phyloP scores from a whole-genome alignment of 2,797 vertebrate species.

The Alca torda region DNA sequence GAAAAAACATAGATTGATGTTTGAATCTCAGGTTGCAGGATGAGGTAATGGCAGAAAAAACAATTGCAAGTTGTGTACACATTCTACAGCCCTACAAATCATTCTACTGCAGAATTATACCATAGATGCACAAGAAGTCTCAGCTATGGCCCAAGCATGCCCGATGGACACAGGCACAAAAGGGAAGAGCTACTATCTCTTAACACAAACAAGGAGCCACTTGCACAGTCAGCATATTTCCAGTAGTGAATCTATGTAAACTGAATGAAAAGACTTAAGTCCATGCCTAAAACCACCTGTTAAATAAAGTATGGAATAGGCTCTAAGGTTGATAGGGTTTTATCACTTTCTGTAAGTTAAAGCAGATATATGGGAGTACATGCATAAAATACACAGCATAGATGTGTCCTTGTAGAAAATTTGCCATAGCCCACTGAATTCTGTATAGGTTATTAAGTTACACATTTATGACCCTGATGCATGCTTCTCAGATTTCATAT shows the following conservation, averaged over 20 bases:
- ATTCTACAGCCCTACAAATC: background rate
- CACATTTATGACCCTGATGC: too few species aligned
- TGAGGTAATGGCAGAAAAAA: background rate
- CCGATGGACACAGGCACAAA: background rate
- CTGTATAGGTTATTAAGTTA: background rate
- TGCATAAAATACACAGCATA: background rate
- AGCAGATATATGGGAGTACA: background rate
- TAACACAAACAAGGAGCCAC: background rate
- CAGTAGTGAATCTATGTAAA: background rate
- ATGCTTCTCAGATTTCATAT: background rate
- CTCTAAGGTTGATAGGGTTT: background rate
- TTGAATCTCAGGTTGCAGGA: background rate
- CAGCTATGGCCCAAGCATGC: background rate
- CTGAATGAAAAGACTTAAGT: background rate
- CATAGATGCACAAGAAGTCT: background rate
- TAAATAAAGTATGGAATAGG: background rate
- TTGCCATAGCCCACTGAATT: background rate
- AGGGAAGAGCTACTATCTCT: background rate
- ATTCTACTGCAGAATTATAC: background rate
- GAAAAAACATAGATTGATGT: background rate
- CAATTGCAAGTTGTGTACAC: background rate
- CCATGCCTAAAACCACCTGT: background rate
- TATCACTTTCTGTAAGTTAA: background rate
- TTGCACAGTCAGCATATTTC: background rate
- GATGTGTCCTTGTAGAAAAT: background rate